Conservation (phyloP, 2,113 vertebrate genomes). For the Gymnogyps californianus region DNA sequence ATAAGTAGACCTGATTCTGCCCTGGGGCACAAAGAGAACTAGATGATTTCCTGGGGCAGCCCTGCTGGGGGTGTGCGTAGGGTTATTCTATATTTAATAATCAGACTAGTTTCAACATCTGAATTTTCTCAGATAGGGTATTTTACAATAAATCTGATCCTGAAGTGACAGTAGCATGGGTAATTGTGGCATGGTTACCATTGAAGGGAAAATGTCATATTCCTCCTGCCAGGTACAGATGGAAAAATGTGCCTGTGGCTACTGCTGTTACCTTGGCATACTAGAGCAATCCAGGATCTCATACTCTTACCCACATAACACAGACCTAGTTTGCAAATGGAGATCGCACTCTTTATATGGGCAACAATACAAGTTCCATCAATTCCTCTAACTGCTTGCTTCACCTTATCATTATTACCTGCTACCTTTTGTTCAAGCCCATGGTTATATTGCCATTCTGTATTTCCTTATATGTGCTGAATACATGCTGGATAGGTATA, state of each 20-base stretch:
- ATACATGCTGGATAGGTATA: background rate
- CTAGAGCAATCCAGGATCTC: background rate
- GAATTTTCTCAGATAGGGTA: background rate
- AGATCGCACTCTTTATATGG: background rate
- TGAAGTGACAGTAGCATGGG: background rate
- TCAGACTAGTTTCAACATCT: background rate
- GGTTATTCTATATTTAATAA: background rate
- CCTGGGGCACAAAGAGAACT: background rate
- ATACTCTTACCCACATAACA: background rate
- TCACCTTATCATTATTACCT: background rate
- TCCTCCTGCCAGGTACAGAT: constrained; percentile 46
- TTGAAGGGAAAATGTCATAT: constrained; percentile 2
- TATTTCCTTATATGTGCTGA: background rate
- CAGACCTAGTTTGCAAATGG: background rate
- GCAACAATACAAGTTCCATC: background rate
- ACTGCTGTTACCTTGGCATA: constrained; percentile 43
- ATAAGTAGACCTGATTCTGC: background rate
- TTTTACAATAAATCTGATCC: background rate
- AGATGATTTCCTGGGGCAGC: background rate
- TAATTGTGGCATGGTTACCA: background rate
- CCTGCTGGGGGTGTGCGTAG: background rate
- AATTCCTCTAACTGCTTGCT: background rate
- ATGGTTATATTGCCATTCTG: background rate
- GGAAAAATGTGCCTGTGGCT: constrained; percentile 49
- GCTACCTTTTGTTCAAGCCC: background rate